Evolutionary conservation across 1,140 invertebrate species (phyloP), one percentile per base, ranked within the genome.

Genomic region (Epicauta chinensis): DNA sequence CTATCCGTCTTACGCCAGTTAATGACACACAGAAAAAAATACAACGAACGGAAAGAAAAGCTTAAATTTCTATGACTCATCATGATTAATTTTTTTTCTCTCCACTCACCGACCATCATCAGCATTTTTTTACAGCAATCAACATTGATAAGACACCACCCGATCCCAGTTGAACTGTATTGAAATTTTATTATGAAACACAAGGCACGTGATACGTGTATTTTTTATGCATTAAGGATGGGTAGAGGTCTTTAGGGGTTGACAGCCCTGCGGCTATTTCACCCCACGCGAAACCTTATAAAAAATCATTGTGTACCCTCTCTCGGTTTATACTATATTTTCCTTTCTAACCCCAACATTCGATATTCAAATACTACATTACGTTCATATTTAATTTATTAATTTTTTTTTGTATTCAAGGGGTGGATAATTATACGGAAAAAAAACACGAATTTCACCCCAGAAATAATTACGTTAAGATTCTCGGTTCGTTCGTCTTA

Each of bases 321-420:
- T 51, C 46, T 41, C 58, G 55, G 55, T 60, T 60, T 51, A 60
- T 51, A 5, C 7, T 23, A 5, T 7, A 7, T 23, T 7, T 5
- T 23, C 23, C 4, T 23, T 23, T 23, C 23, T 23, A 23, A 23
- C 58, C 58, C 58, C 36, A 47, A 23, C 57, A 52, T 58, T 57
- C 58, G 16, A 60, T 48, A 60, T 60, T 60, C 55, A 57, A 60
- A 60, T 52, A 47, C 17, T 16, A 31, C 17, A 14, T 39, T 14
- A 16, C 9, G 13, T 38, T 39, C 29, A 37, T 39, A 29, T 49
- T 38, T 49, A 39, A 40, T 49, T 39, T 35, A 49, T 17, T 40
- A 32, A 46, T 16, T 16, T 16, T 34, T 34, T 32, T 34, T 10
- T 11, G n/a, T 4, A 7, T 13, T 4, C 17, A 48, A 11, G 16